A percentile compares a stretch with the other conserved stretches of the same genome.
These are phyloP conservation scores for Aspidiotus rigidus DNA, from an alignment of 2,888 invertebrate species.

Conservation along the genomic window DNA sequence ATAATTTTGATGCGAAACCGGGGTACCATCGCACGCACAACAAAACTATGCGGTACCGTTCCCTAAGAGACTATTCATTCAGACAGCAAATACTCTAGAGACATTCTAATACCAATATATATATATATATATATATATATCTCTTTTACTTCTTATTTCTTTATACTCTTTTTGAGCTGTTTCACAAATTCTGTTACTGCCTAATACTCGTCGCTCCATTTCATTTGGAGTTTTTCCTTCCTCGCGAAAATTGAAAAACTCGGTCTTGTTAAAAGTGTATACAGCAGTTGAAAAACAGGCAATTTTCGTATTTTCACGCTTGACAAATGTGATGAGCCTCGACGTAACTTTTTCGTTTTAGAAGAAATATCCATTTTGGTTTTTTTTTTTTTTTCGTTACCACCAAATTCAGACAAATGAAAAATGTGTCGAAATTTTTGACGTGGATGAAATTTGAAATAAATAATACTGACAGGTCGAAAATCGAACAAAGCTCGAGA, in stretches of 20 bases:
- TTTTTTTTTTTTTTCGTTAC: too few species aligned
- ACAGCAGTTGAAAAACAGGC: too few species aligned
- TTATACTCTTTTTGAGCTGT: constrained; percentile 24
- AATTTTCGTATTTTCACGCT: too few species aligned
- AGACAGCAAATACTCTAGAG: constrained; percentile 28
- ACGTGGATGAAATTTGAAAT: too few species aligned
- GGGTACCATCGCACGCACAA: constrained; percentile 21
- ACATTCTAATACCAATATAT: constrained; percentile 28
- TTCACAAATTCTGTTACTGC: constrained; percentile 29
- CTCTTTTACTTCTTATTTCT: constrained; percentile 29
- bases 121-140: constrained; percentile 29
- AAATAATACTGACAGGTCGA: too few species aligned
- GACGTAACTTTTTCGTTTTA: too few species aligned
- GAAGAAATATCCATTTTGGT: too few species aligned
- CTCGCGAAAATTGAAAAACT: not conserved
- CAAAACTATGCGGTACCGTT: constrained; percentile 27
- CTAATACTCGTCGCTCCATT: constrained; percentile 27
- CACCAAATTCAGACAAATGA: too few species aligned
- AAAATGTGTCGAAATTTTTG: too few species aligned
- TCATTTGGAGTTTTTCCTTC: constrained; percentile 24
- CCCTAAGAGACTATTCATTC: constrained; percentile 31
- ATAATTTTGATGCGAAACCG: constrained; percentile 22
- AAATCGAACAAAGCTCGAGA: too few species aligned
- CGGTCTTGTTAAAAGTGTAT: too few species aligned
- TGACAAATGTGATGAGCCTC: too few species aligned